Evolutionary conservation across 2,888 invertebrate genomes (phyloP).

Genomic region (Eupithecia vulgata): DNA sequence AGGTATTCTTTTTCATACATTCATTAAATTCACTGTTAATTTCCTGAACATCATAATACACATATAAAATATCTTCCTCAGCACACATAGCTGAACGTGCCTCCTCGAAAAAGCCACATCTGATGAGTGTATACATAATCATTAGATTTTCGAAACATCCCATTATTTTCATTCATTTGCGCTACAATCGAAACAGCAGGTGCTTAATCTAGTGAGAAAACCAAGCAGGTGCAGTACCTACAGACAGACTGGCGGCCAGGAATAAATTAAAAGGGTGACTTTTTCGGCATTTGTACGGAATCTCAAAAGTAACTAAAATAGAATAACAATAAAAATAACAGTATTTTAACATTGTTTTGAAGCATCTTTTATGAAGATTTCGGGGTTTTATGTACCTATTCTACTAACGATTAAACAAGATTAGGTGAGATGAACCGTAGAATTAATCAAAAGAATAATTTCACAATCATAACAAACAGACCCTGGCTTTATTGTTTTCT

Average conservation of each 20-base stretch:
- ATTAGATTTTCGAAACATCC: not conserved
- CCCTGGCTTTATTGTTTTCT: conserved; percentile 34
- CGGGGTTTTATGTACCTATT: not conserved
- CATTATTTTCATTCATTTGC: not conserved
- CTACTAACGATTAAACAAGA: not conserved
- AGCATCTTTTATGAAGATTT: not conserved
- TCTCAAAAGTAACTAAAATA: not conserved
- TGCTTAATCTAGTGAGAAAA: not conserved
- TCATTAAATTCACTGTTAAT: too few relatives aligned
- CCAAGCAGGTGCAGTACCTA: not conserved
- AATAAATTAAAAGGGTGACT: not conserved
- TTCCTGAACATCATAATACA: too few relatives aligned
- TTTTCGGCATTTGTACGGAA: not conserved
- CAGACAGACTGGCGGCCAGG: not conserved
- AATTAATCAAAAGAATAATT: not conserved
- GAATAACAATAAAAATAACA: too few relatives aligned
- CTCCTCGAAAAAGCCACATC: not conserved
- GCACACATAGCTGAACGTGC: not conserved
- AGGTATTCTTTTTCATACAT: too few relatives aligned
- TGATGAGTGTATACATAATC: not conserved
- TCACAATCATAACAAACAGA: conserved; percentile 28
- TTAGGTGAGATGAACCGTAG: not conserved
- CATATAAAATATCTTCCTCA: not conserved
- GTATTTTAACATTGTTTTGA: not conserved
- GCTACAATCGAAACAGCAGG: not conserved